Percentiles rank a stretch among this genome's conserved stretches.
These are phyloP conservation scores for Himalopsyche kuldschensis DNA, from an alignment of 2,888 invertebrate genomes.

Conservation along the genomic window DNA sequence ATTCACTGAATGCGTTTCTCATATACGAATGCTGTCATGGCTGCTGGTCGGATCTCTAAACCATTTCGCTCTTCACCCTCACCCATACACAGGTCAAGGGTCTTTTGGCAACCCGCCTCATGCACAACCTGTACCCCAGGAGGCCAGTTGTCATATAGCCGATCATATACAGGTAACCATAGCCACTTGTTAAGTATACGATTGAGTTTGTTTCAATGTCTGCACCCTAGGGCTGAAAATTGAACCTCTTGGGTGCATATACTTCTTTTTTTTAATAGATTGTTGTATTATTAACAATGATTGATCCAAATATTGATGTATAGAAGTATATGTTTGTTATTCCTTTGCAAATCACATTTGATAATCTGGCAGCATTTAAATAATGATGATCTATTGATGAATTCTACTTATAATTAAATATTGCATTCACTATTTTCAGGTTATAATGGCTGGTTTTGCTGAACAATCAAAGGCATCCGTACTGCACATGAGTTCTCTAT, in stretches of 20 bases:
- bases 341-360: too few relatives aligned
- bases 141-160: slow-evolving; percentile 94
- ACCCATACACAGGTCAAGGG: slow-evolving; percentile 37
- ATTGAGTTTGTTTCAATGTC: too few relatives aligned
- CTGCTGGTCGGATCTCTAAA: slow-evolving; percentile 92
- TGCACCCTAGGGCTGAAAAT: too few relatives aligned
- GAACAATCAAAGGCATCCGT: slow-evolving; percentile 92
- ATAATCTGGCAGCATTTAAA: too few relatives aligned
- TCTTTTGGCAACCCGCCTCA: slow-evolving; percentile 44
- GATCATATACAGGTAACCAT: slow-evolving; percentile 85
- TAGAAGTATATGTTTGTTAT: too few relatives aligned
- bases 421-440: slow-evolving; percentile 46
- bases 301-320: too few relatives aligned
- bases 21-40: slow-evolving; percentile 95
- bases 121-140: slow-evolving; percentile 90
- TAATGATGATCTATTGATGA: neutral
- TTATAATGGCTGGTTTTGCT: slow-evolving; percentile 94
- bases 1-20: slow-evolving; percentile 92
- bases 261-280: too few relatives aligned
- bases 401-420: neutral
- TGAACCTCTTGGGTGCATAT: too few relatives aligned
- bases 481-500: slow-evolving; percentile 93
- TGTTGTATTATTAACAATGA: too few relatives aligned
- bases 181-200: neutral
- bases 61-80: slow-evolving; percentile 67